Evolutionary conservation across 30 jellyfish, hydroid and myxozoan species (phyloP).

Genomic region (Cassiopea xamachana): DNA sequence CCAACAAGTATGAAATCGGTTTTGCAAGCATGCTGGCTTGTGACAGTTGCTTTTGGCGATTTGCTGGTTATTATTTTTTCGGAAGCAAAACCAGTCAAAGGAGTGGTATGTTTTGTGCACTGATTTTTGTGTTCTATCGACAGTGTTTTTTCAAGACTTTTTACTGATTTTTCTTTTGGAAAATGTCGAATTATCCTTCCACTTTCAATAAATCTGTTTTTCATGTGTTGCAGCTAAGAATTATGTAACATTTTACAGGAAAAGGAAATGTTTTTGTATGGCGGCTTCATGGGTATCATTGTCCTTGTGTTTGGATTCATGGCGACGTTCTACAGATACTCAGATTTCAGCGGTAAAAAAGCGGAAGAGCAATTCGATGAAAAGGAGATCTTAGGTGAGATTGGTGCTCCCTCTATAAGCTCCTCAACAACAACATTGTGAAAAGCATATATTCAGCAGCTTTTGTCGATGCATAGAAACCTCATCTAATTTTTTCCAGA

Average conservation of each 20-base stretch:
- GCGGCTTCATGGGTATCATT: slow-evolving; percentile 92
- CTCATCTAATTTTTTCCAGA: too few species aligned
- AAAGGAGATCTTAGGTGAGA: slow-evolving; percentile 55
- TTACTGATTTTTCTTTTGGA: too few species aligned
- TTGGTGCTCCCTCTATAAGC: slow-evolving; percentile 44
- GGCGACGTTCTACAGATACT: slow-evolving; percentile 91
- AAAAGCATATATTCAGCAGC: not conserved
- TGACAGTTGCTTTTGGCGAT: slow-evolving; percentile 99
- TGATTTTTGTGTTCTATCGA: not conserved
- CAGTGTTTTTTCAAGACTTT: too few species aligned
- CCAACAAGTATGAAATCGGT: slow-evolving; percentile 98
- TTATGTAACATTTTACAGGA: slow-evolving; percentile 58
- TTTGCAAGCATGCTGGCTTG: slow-evolving; percentile 95
- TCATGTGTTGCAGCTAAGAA: too few species aligned
- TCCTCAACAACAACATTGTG: slow-evolving; percentile 54
- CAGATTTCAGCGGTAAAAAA: slow-evolving; percentile 87
- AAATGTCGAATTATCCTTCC: too few species aligned
- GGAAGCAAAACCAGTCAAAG: slow-evolving; percentile 92
- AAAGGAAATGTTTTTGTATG: slow-evolving; percentile 96
- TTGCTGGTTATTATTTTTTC: slow-evolving; percentile 92
- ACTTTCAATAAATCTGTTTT: too few species aligned
- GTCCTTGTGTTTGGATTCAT: slow-evolving; percentile 87
- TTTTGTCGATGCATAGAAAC: too few species aligned
- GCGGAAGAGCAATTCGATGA: slow-evolving; percentile 65
- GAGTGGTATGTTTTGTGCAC: slow-evolving; percentile 86